Conservation (phyloP, 2,797 vertebrate genomes). For the Iguana delicatissima region DNA sequence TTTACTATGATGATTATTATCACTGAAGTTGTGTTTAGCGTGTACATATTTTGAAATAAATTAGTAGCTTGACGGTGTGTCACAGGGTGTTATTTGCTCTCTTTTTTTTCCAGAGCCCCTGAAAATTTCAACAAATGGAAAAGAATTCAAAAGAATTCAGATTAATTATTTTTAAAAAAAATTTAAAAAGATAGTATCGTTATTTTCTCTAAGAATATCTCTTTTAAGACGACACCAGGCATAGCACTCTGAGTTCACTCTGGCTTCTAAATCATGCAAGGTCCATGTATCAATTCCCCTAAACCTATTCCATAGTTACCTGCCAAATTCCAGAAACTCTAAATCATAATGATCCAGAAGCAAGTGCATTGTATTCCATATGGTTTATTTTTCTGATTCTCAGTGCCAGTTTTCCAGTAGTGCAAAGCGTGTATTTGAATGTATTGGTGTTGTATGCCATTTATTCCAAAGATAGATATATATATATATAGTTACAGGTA, state of each 20-base stretch:
- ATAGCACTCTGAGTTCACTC: slow-evolving; percentile 63
- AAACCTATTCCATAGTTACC: slow-evolving; percentile 64
- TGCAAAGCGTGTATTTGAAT: slow-evolving; percentile 59
- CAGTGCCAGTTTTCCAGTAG: slow-evolving; percentile 63
- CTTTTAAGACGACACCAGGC: slow-evolving; percentile 76
- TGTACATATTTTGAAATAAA: slow-evolving; percentile 67
- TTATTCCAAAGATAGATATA: slow-evolving; percentile 42
- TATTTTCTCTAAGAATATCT: slow-evolving; percentile 71
- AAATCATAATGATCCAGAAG: slow-evolving; percentile 49
- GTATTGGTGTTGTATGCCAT: slow-evolving; percentile 70
- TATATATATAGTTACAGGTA: slow-evolving; percentile 1
- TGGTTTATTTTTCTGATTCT: slow-evolving; percentile 55
- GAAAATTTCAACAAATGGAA: slow-evolving; percentile 84
- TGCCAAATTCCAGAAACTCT: slow-evolving; percentile 46
- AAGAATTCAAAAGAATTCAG: slow-evolving; percentile 85
- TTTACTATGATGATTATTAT: slow-evolving; percentile 16
- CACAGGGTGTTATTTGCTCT: slow-evolving; percentile 80
- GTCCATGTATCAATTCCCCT: slow-evolving; percentile 66
- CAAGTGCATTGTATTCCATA: slow-evolving; percentile 62
- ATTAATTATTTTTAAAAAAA: slow-evolving; percentile 73
- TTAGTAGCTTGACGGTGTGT: slow-evolving; percentile 69
- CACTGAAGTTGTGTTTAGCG: slow-evolving; percentile 64
- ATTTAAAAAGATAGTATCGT: slow-evolving; percentile 72
- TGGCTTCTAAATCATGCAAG: slow-evolving; percentile 71
- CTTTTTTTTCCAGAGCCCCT: slow-evolving; percentile 86